Percentiles rank a stretch among this genome's conserved stretches.
Evolutionary conservation across 2,113 vertebrate genomes (phyloP).

Genomic region (Aplodontia rufa): DNA sequence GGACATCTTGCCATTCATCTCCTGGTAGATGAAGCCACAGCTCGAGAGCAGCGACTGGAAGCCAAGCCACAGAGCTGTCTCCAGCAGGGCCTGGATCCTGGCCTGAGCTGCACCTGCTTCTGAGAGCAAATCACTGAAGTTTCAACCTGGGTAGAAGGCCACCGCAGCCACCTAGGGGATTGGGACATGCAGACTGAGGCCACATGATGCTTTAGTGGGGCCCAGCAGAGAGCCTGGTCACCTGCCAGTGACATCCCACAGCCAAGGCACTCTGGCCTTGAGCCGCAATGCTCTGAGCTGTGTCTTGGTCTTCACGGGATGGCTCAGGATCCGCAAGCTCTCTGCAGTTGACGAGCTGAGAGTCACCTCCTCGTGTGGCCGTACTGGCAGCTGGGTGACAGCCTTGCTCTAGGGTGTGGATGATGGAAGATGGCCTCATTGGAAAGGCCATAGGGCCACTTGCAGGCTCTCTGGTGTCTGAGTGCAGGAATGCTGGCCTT

Average conservation of each 20-base stretch:
- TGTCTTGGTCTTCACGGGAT: background rate
- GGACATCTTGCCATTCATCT: too few relatives aligned
- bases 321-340: constrained; percentile 73
- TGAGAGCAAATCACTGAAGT: background rate
- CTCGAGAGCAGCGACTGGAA: too few relatives aligned
- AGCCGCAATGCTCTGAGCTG: background rate
- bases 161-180: too few relatives aligned
- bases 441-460: background rate
- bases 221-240: rapidly evolving
- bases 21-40: background rate
- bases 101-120: background rate
- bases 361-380: background rate
- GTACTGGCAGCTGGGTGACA: constrained; percentile 14
- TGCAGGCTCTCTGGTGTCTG: background rate
- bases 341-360: background rate
- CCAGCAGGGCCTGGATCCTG: background rate
- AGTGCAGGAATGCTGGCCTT: background rate
- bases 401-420: background rate
- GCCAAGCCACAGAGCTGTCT: too few relatives aligned
- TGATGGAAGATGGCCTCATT: rapidly evolving
- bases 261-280: background rate
- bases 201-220: background rate
- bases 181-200: too few relatives aligned
- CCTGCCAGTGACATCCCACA: too few relatives aligned
- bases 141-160: background rate